Conservation (phyloP, 2,888 invertebrate species). For the Gisinianus flammeolus region DNA sequence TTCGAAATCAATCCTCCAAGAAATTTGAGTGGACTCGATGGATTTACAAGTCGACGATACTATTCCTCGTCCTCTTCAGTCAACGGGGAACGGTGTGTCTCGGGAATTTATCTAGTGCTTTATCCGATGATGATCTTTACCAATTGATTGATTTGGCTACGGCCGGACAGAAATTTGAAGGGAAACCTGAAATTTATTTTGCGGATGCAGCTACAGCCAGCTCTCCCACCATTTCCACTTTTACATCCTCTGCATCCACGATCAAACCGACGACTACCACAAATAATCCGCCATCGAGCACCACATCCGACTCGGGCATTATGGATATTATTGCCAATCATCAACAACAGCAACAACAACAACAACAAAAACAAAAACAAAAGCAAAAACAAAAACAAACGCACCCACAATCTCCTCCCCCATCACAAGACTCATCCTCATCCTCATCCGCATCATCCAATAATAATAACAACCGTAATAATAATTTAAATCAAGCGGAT, state of each 20-base stretch:
- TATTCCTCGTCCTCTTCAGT: not conserved
- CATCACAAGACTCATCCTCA: too few relatives aligned
- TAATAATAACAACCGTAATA: not conserved
- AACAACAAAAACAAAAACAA: not conserved
- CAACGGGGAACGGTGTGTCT: not conserved
- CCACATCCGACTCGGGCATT: not conserved
- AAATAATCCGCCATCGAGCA: not conserved
- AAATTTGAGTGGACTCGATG: not conserved
- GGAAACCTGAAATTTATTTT: slow-evolving; percentile 31
- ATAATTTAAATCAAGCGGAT: not conserved
- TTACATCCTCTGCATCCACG: not conserved
- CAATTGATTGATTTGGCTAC: slow-evolving; percentile 39
- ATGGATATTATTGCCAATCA: not conserved
- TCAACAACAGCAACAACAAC: not conserved
- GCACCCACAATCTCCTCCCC: not conserved
- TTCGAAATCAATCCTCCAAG: not conserved
- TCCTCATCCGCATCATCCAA: not conserved
- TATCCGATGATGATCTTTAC: slow-evolving; percentile 34
- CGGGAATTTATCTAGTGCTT: not conserved
- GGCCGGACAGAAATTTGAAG: slow-evolving; percentile 28
- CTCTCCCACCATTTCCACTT: not conserved
- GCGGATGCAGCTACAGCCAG: slow-evolving; percentile 2
- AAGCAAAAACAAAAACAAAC: too few relatives aligned
- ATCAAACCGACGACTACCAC: not conserved
- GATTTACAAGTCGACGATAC: not conserved